Base-by-base conservation (phyloP, 2,797 vertebrate genomes). In the Enteromius thamalakanensis region DNA sequence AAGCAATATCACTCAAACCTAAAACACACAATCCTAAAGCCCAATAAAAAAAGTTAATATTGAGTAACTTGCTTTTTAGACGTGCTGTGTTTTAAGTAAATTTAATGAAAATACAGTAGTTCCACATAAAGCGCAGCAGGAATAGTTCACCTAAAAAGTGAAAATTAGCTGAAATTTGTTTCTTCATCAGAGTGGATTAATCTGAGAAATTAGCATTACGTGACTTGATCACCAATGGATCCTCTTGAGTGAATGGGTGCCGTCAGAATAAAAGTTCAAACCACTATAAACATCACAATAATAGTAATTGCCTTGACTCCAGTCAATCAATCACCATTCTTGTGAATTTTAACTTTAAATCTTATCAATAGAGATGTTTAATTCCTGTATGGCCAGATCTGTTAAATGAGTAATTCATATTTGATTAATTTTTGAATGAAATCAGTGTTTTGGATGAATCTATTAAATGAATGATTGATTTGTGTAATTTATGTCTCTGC, bases 81-180 rank as follows among this genome's bases (percentile, higher is more conserved):
- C 8, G 3, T 21, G 29, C 26, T 29, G 23, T 15, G 11, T 62
- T 26, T 3, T 23, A 23, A 29, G 60, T 47, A n/a, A 55, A 55
- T 55, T 11, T 8, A 45, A 53, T 15, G 78, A 86, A 70, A 79
- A 67, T 74, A 19, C 65, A 81, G 71, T 4, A 34, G 14, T 65
- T 34, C 29, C 17, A 34, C 34, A 32, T 29, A 65, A 65, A 26
- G 26, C 58, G 19, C 6, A 67, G 1, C 32, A 37, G 64, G 23
- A 62, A 29, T 62, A 26, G 11, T 62, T 62, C 4, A 62, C 26
- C 26, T 62, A 62, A 62, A 34, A 62, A 62, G 14, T 62, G 12
- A 62, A 29, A 62, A 62, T 62, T 29, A 29, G 12, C 58, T 62
- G 26, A 14, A 62, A 62, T 15, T 15, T 26, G 23, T 62, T 62